Conservation (phyloP, 1,140 invertebrate species). For the Drosophila mojavensis region DNA sequence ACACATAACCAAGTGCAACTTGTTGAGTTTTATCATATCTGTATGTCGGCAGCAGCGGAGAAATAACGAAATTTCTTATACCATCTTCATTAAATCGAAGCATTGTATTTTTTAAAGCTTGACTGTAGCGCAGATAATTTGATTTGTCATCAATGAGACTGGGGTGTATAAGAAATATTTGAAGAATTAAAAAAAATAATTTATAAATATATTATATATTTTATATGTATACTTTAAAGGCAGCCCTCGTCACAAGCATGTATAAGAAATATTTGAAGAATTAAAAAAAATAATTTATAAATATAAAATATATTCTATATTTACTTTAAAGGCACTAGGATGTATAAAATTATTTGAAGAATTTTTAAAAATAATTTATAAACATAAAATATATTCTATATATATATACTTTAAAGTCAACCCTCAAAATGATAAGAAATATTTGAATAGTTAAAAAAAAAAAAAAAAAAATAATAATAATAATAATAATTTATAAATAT, state of each 20-base stretch:
- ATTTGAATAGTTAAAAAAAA: too few relatives aligned
- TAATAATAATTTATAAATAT: too few relatives aligned
- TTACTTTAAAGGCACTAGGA: background rate
- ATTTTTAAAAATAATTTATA: too few relatives aligned
- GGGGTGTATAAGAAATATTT: background rate
- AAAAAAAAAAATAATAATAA: too few relatives aligned
- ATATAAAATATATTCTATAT: background rate
- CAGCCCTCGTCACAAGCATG: conserved; percentile 6
- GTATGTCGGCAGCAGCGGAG: background rate
- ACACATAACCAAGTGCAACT: conserved; percentile 39
- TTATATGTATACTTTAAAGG: background rate
- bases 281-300: too few relatives aligned
- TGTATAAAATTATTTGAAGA: too few relatives aligned
- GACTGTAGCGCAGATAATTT: conserved; percentile 25
- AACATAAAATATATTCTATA: too few relatives aligned
- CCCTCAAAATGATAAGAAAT: too few relatives aligned
- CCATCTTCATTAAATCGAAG: conserved; percentile 53
- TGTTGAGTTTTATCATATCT: conserved; percentile 26
- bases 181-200: too few relatives aligned
- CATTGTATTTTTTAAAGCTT: conserved; percentile 32
- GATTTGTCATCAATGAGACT: conserved; percentile 61
- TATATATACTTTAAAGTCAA: too few relatives aligned
- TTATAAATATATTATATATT: background rate
- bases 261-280: background rate
- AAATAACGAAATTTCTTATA: conserved; percentile 24